These are phyloP conservation scores for Spicauda simplicius DNA, from an alignment of 2,888 invertebrate species.

Conservation along the genomic window DNA sequence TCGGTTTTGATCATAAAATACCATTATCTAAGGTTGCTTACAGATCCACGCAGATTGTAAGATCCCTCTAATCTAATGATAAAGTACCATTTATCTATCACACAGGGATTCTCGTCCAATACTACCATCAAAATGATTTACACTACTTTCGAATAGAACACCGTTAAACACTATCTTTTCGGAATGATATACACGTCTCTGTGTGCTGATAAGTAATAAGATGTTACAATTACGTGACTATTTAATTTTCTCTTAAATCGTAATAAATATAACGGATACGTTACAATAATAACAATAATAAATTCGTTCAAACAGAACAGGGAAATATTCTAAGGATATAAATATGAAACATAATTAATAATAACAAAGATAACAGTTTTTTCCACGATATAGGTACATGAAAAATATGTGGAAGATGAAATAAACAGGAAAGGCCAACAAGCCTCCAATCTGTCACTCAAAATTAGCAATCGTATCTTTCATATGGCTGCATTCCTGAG, in stretches of 20 bases:
- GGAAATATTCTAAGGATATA: slow-evolving; percentile 9
- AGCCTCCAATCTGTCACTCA: slow-evolving; percentile 25
- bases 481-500: slow-evolving; percentile 19
- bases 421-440: slow-evolving; percentile 7
- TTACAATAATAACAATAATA: slow-evolving; percentile 11
- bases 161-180: slow-evolving; percentile 11
- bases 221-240: background rate
- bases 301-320: slow-evolving; percentile 21
- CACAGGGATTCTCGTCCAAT: slow-evolving; percentile 26
- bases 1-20: slow-evolving; percentile 18
- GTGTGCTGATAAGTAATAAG: slow-evolving; percentile 12
- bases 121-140: slow-evolving; percentile 29
- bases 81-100: slow-evolving; percentile 41
- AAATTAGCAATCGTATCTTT: slow-evolving; percentile 13
- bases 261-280: slow-evolving; percentile 14
- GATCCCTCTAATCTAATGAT: slow-evolving; percentile 40
- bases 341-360: background rate
- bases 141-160: slow-evolving; percentile 40
- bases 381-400: no score
- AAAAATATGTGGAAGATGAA: slow-evolving; percentile 1
- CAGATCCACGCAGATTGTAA: slow-evolving; percentile 26
- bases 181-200: background rate
- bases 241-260: slow-evolving; percentile 5
- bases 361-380: no score
- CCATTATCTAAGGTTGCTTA: slow-evolving; percentile 19